A percentile compares a stretch with the other conserved stretches of the same genome.
Conservation (phyloP, 1,140 invertebrate species). For the Papilio machaon region DNA sequence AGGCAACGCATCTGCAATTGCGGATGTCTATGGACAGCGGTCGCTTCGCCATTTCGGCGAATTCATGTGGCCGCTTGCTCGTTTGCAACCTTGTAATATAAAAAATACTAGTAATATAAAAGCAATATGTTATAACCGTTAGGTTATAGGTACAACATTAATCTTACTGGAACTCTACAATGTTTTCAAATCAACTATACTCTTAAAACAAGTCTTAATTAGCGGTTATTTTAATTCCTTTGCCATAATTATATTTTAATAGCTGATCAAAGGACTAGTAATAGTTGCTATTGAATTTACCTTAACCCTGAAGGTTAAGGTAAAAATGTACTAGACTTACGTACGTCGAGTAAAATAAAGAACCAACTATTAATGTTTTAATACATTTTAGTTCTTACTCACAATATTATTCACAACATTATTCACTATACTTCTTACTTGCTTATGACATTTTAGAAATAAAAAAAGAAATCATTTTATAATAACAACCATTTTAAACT, state of each 20-base stretch:
- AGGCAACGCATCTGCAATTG: no score
- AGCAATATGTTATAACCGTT: background rate
- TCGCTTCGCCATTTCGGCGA: no score
- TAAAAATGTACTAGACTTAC: background rate
- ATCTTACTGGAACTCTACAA: background rate
- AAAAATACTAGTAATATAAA: background rate
- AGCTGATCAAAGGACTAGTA: background rate
- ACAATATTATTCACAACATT: no score
- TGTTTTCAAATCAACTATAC: background rate
- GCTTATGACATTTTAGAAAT: no score
- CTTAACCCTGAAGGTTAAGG: slow-evolving; percentile 10
- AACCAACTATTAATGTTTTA: background rate
- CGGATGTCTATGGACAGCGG: no score
- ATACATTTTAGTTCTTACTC: no score
- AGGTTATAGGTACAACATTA: background rate
- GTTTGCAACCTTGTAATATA: background rate
- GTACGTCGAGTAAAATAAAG: background rate
- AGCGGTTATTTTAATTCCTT: background rate
- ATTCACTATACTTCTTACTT: no score
- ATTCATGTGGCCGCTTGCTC: no score
- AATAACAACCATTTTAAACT: no score
- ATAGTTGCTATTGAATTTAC: background rate
- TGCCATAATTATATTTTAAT: background rate
- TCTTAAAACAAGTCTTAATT: background rate
- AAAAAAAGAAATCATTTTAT: no score